These are phyloP conservation scores for Athetis lepigone DNA, from an alignment of 2,888 invertebrate species.

Conservation along the genomic window DNA sequence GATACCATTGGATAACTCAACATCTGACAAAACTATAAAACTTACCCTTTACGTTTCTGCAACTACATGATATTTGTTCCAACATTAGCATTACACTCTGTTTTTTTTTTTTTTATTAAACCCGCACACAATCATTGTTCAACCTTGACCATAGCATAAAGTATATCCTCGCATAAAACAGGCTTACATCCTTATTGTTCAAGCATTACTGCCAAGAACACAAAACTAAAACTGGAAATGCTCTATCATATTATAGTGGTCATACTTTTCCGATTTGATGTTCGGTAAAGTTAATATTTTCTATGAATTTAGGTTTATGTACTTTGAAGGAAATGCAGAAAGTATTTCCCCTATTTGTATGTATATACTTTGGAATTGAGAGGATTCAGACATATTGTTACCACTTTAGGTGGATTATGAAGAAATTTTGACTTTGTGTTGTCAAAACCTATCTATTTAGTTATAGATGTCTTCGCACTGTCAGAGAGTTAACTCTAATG, in stretches of 20 bases:
- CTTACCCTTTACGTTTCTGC: neutral
- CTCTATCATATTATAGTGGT: neutral
- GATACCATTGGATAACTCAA: neutral
- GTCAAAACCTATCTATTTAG: no score
- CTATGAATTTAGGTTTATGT: neutral
- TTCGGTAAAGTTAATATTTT: neutral
- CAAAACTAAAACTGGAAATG: slow-evolving; percentile 25
- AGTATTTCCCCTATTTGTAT: fast-evolving
- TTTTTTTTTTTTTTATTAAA: slow-evolving; percentile 2
- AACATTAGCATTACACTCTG: no score
- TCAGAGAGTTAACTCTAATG: no score
- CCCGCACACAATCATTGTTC: neutral
- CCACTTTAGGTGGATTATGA: no score
- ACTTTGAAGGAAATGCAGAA: no score
- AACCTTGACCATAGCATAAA: slow-evolving; percentile 53
- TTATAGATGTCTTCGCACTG: no score
- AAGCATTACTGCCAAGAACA: slow-evolving; percentile 48
- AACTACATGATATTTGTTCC: neutral
- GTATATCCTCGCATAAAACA: slow-evolving; percentile 29
- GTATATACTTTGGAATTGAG: neutral
- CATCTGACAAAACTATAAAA: neutral
- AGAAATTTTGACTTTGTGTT: no score
- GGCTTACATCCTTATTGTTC: slow-evolving; percentile 40
- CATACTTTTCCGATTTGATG: slow-evolving; percentile 7
- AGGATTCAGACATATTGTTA: no score